phyloP scores from a whole-genome alignment of 2,113 vertebrate genomes.

The Bostrychus sinensis region DNA sequence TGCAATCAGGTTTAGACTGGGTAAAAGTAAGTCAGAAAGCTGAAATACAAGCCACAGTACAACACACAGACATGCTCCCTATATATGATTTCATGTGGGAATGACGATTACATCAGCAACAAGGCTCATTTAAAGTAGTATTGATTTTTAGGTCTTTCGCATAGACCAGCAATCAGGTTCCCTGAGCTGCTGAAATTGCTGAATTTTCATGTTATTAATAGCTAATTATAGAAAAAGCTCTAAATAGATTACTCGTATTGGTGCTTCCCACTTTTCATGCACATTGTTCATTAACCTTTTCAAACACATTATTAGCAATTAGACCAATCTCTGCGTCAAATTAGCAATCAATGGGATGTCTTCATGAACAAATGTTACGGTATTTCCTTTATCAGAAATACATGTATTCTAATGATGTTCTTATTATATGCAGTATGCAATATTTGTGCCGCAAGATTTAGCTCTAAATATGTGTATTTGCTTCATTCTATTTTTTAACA shows the following conservation, averaged over 20 bases:
- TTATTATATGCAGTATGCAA: background rate
- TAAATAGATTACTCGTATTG: background rate
- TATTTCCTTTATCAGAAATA: background rate
- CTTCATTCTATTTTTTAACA: too few species aligned
- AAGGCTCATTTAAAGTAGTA: background rate
- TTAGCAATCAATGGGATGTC: background rate
- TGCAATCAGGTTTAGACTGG: background rate
- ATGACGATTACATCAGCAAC: slow-evolving; percentile 3
- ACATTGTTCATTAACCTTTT: background rate
- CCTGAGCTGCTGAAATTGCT: background rate
- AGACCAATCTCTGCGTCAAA: background rate
- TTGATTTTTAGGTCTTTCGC: background rate
- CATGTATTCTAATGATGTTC: background rate
- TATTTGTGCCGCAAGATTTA: background rate
- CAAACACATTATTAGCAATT: background rate
- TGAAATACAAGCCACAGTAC: background rate
- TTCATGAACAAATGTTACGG: background rate
- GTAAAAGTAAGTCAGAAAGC: background rate
- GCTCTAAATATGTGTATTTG: too few species aligned
- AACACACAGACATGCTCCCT: background rate
- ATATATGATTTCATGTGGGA: background rate
- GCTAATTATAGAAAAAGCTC: background rate
- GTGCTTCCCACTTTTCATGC: background rate
- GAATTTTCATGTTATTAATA: background rate
- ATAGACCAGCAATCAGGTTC: background rate